Evolutionary conservation across 2,888 invertebrate species (phyloP), one percentile per base, ranked within the genome.

Genomic region (Cephus sareptanus): DNA sequence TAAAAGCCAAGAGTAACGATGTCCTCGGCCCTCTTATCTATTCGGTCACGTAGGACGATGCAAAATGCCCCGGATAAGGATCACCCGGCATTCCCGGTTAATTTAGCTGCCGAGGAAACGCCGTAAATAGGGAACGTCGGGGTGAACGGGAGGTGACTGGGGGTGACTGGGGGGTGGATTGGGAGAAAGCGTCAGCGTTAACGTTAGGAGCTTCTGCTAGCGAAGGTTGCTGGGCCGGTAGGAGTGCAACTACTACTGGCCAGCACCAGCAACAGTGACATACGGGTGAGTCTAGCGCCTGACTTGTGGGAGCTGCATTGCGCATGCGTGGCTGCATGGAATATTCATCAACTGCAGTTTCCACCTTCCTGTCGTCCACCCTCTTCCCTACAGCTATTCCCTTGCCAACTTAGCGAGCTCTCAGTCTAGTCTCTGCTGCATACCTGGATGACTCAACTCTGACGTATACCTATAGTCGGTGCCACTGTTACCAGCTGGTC

Each of bases 21-120:
- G 87, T 88, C 87, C 87, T 87, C 86, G 88, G 84, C 85, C 85
- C 73, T 86, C 90, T 90, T 91, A 90, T 90, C 91, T 90, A 84
- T 82, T 84, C 82, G 85, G 88, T 89, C 89, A 87, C 87, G 89
- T 87, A 89, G 83, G 79, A 82, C 81, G 82, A 81, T 81, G 86
- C 83, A 81, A 85, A 85, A 87, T 81, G 87, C 79, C 78, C 30
- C 77, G 81, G 87, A 87, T 89, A 87, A 87, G 84, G 85, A 88
- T 87, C 87, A 35, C n/a, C 71, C 78, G 81, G 84, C 85, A 87
- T 88, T 88, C 88, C 79, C 87, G 86, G 88, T 89, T 90, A 90
- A 90, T 89, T 90, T 89, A 89, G 85, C 85, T 81, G 80, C 84
- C 78, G 85, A 86, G 89, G 86, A 89, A 87, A 86, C 80, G 86